phyloP scores from a whole-genome alignment of 1,140 invertebrate species.

The Hermatobates lingyangjiaoensis region DNA sequence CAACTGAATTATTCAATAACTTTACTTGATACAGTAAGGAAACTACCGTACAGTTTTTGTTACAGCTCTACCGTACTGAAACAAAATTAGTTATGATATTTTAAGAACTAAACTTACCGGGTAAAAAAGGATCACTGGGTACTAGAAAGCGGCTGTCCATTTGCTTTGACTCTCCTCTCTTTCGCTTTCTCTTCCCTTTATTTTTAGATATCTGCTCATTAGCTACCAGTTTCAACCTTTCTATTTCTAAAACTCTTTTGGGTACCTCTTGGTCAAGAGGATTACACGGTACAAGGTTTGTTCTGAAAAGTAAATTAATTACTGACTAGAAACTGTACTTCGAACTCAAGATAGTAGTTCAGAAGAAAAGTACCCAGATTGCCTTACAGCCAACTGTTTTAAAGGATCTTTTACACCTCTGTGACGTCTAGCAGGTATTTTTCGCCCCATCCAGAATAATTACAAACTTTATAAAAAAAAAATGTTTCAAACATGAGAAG shows the following conservation, averaged over 20 bases:
- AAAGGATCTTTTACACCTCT: constrained; percentile 45
- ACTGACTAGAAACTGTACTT: constrained; percentile 2
- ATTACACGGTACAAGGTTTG: constrained; percentile 31
- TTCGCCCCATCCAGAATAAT: constrained; percentile 57
- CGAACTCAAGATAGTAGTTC: too few species aligned
- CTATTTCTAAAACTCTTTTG: constrained; percentile 34
- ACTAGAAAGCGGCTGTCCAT: constrained; percentile 5
- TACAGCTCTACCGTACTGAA: too few species aligned
- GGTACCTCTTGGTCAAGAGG: constrained; percentile 43
- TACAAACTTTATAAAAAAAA: too few species aligned
- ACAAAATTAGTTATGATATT: too few species aligned
- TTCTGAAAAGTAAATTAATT: constrained; percentile 5
- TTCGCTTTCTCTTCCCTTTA: constrained; percentile 23
- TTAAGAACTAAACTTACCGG: too few species aligned
- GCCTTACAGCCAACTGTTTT: constrained; percentile 35
- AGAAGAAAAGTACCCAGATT: constrained; percentile 29
- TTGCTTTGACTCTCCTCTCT: constrained; percentile 8
- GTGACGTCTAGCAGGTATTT: constrained; percentile 53
- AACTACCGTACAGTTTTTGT: too few species aligned
- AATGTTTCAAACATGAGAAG: too few species aligned
- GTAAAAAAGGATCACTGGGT: constrained; percentile 6
- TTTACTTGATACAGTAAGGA: too few species aligned
- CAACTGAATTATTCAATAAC: too few species aligned
- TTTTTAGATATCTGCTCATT: constrained; percentile 22
- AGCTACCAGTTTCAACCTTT: constrained; percentile 32